Evolutionary conservation across 2,888 invertebrate species (phyloP), one percentile per base, ranked within the genome.

Genomic region (Melanostoma scalare): DNA sequence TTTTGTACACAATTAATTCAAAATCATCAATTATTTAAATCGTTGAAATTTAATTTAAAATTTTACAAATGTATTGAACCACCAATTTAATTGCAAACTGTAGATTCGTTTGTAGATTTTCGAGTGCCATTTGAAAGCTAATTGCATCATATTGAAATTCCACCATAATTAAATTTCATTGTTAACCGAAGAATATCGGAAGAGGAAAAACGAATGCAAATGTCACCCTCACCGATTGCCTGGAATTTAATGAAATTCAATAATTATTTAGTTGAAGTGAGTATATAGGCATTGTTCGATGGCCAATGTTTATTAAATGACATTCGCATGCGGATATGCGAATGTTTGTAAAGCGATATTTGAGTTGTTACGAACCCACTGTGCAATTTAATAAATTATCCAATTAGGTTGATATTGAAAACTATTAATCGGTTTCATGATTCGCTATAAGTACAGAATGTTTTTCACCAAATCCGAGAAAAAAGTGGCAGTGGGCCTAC

Each of bases 81-180:
- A 20, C 20, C 20, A 20, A 20, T 20, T 20, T 20, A 20, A 20
- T 20, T 20, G 20, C 20, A 20, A 20, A 20, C 20, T 20, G 20
- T 20, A 20, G 20, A 20, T 20, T 20, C 20, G 20, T 20, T 20
- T 20, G 20, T 20, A 20, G 20, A 20, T 20, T 20, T 20, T 20
- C 20, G 20, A 1, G 20, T 20, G 20, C 20, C 20, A 20, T 56
- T 58, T 58, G 40, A 31, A 58, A 58, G 40, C 42, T n/a, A 40
- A 58, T 42, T 58, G 6, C 31, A n/a, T 44, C 20, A 58, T 42
- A 58, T 40, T 44, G 33, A 33, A 60, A 60, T 60, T 60, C 10
- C 20, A 20, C 6, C 35, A 44, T 44, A 60, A 60, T 60, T 44
- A 60, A 60, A 60, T 60, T 60, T 46, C 35, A 60, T 60, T 60